A percentile compares a stretch with the other conserved stretches of the same genome.
Evolutionary conservation across 2,797 vertebrate genomes (phyloP).

Genomic region (Pangasius larnaudii): DNA sequence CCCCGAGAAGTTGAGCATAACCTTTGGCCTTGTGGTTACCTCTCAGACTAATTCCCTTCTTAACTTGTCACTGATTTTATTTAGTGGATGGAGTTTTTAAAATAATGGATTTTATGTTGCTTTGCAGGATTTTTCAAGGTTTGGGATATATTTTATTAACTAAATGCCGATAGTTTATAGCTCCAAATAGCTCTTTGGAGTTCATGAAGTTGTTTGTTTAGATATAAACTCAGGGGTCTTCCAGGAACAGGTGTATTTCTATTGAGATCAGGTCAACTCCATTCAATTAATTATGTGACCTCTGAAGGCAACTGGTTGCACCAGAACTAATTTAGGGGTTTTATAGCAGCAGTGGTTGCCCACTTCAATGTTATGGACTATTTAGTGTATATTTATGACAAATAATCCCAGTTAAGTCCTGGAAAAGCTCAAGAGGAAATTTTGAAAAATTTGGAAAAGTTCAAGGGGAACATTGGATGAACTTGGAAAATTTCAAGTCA

Average conservation of each 20-base stretch:
- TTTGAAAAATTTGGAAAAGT: not conserved
- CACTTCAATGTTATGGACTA: too few relatives aligned
- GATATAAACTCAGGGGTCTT: not conserved
- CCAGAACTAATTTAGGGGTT: not conserved
- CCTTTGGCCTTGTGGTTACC: not conserved
- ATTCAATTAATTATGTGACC: not conserved
- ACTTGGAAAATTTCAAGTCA: not conserved
- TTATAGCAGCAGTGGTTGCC: not conserved
- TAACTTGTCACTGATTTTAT: not conserved
- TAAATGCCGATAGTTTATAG: not conserved
- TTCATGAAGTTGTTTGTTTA: not conserved
- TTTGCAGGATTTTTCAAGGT: not conserved
- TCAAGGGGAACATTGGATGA: not conserved
- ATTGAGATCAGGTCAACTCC: not conserved
- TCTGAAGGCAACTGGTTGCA: not conserved
- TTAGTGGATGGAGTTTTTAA: not conserved
- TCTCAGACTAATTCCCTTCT: not conserved
- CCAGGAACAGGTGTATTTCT: not conserved
- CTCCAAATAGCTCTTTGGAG: not conserved
- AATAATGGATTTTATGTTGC: not conserved
- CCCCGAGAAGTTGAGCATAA: not conserved
- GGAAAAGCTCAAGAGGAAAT: not conserved
- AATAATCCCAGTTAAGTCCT: not conserved
- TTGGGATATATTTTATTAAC: not conserved
- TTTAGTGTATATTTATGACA: not conserved